phyloP scores from a whole-genome alignment of 2,888 invertebrate species.

The Augiades crinisus region DNA sequence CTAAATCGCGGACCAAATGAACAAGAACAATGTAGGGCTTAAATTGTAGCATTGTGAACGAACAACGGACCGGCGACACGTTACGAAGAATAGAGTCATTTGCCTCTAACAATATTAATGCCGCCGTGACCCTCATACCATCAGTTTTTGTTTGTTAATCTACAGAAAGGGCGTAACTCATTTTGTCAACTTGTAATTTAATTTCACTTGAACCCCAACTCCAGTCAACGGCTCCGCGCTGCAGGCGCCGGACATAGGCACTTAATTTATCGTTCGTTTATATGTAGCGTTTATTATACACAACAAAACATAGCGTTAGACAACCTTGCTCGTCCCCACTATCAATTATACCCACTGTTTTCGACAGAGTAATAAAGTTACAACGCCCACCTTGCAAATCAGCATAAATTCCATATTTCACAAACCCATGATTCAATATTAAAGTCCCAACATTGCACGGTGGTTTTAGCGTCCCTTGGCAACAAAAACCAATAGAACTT shows the following conservation, averaged over 20 bases:
- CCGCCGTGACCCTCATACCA: constrained; percentile 72
- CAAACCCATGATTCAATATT: constrained; percentile 22
- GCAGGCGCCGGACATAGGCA: constrained; percentile 55
- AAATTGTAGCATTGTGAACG: constrained; percentile 72
- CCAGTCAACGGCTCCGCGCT: constrained; percentile 43
- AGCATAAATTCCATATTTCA: constrained; percentile 27
- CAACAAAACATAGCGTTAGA: constrained; percentile 37
- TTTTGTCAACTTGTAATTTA: constrained; percentile 80
- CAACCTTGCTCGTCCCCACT: constrained; percentile 39
- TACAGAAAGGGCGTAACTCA: constrained; percentile 80
- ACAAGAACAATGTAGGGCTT: constrained; percentile 70
- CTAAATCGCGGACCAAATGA: constrained; percentile 64
- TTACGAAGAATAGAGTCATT: constrained; percentile 76
- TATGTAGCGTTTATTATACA: constrained; percentile 44
- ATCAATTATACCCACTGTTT: constrained; percentile 25
- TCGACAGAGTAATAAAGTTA: constrained; percentile 20
- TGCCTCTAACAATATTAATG: constrained; percentile 76
- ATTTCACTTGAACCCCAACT: constrained; percentile 70
- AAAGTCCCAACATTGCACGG: constrained; percentile 50
- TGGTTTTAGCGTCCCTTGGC: constrained; percentile 48
- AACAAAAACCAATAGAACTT: constrained; percentile 46
- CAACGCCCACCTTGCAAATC: constrained; percentile 22
- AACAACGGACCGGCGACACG: constrained; percentile 52
- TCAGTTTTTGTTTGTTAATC: constrained; percentile 82
- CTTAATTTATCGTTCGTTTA: constrained; percentile 63